Evolutionary conservation across 2,888 invertebrate species (phyloP).

Genomic region (Elmis aenea): DNA sequence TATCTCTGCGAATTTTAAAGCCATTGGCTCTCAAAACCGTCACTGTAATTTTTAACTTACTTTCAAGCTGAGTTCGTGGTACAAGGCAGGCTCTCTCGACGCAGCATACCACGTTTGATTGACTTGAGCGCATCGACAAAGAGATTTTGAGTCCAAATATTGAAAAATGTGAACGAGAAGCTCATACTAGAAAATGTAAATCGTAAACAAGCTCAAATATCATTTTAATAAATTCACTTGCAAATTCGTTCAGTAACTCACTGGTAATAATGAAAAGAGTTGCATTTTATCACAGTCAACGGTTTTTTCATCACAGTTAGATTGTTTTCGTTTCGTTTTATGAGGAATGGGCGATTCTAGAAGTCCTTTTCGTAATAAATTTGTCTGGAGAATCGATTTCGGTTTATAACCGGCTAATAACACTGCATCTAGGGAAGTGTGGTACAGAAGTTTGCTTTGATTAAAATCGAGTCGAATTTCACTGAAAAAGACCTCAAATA

Average conservation of each 20-base stretch:
- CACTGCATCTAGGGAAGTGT: slow-evolving; percentile 84
- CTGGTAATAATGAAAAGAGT: slow-evolving; percentile 40
- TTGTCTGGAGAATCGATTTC: slow-evolving; percentile 28
- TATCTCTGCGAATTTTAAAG: slow-evolving; percentile 50
- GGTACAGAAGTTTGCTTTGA: slow-evolving; percentile 74
- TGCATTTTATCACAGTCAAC: slow-evolving; percentile 9
- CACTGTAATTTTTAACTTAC: slow-evolving; percentile 24
- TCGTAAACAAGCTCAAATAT: neutral
- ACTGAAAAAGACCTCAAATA: slow-evolving; percentile 55
- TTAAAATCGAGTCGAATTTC: slow-evolving; percentile 81
- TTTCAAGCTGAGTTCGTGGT: slow-evolving; percentile 74
- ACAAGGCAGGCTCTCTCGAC: slow-evolving; percentile 70
- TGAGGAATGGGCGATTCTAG: slow-evolving; percentile 16
- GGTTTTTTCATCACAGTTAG: neutral
- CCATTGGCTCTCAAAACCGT: neutral
- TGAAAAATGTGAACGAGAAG: slow-evolving; percentile 73
- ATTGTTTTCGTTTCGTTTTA: slow-evolving; percentile 1
- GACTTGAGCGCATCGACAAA: slow-evolving; percentile 72
- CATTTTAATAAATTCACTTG: neutral
- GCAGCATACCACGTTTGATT: slow-evolving; percentile 68
- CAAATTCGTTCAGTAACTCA: slow-evolving; percentile 27
- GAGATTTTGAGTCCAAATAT: slow-evolving; percentile 73
- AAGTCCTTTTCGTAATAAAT: slow-evolving; percentile 30
- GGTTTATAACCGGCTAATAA: slow-evolving; percentile 60
- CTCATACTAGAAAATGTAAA: slow-evolving; percentile 71